Base-by-base conservation (phyloP, 1,140 invertebrate genomes). In the Hypothenemus hampei region DNA sequence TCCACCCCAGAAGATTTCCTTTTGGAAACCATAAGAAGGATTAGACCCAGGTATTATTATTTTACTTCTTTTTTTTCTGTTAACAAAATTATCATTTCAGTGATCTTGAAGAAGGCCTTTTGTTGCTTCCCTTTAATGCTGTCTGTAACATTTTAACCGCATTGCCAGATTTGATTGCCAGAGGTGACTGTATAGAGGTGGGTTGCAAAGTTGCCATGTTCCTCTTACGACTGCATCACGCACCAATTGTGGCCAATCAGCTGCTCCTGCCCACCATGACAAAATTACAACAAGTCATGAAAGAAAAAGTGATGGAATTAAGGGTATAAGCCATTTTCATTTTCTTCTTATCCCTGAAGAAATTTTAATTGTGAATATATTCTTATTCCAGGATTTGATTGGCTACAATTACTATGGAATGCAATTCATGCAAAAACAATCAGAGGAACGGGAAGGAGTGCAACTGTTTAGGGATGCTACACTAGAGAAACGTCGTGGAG, bases 401-500 rank as follows among this genome's bases (percentile, higher is more conserved):
- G 93, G 92, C 3, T 90, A 86, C 68, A 98, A 98, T 75, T 71
- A 89, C 39, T 85, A 91, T 69, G 91, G 85, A 0, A 74, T 97
- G 60, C 76, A 83, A 46, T 85, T 90, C 67, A 63, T 92, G 10
- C 83, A 89, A 67, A 75, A 82, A 37, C 76, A 85, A 51, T 75
- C 90, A n/a, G 93, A 96, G 72, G 81, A 85, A 57, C 75, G 78
- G n/a, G 82, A 92, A 60, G 82, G 85, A 44, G 79, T 91, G 11
- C 81, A 84, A 63, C 74, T 95, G 53, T 98, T 98, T 74, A 77
- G 74, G 50, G 92, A 94, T 69, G 87, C 90, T 1, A 84, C 82
- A 1, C 72, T 77, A 53, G 78, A 77, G 41, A 78, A 79, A 16
- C 83, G 82, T 58, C 76, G 83, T 20, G 83, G 80, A 29, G 81